These are phyloP conservation scores for Microctonus brassicae DNA, from an alignment of 2,888 invertebrate species.

Conservation along the genomic window DNA sequence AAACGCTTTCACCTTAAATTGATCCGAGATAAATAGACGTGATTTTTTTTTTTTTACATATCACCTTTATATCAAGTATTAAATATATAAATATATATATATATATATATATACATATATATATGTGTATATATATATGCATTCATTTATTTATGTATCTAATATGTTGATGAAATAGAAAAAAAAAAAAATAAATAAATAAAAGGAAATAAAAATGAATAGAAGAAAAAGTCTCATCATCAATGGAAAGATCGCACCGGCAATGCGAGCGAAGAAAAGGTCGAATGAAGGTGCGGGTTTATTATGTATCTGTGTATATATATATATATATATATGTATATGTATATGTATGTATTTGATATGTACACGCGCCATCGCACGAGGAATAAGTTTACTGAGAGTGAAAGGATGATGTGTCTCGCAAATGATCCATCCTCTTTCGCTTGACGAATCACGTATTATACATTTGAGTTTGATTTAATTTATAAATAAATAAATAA, in stretches of 20 bases:
- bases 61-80: conserved; percentile 7
- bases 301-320: too few relatives aligned
- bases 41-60: background rate
- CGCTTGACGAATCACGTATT: background rate
- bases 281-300: conserved; percentile 28
- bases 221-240: conserved; percentile 2
- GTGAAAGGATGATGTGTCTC: conserved; percentile 34
- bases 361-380: conserved; percentile 2
- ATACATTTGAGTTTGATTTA: background rate
- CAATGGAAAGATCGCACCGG: conserved; percentile 15
- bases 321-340: too few relatives aligned
- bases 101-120: too few relatives aligned
- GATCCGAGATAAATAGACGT: background rate
- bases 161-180: background rate
- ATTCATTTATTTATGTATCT: background rate
- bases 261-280: conserved; percentile 33
- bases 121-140: background rate
- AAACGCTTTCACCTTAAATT: background rate
- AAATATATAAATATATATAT: too few relatives aligned
- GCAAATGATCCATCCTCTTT: background rate
- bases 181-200: background rate
- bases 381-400: conserved; percentile 24
- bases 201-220: conserved; percentile 1
- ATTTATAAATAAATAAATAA: background rate
- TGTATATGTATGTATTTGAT: background rate